Conservation (phyloP, 2,113 vertebrate genomes). For the Pollachius pollachius region DNA sequence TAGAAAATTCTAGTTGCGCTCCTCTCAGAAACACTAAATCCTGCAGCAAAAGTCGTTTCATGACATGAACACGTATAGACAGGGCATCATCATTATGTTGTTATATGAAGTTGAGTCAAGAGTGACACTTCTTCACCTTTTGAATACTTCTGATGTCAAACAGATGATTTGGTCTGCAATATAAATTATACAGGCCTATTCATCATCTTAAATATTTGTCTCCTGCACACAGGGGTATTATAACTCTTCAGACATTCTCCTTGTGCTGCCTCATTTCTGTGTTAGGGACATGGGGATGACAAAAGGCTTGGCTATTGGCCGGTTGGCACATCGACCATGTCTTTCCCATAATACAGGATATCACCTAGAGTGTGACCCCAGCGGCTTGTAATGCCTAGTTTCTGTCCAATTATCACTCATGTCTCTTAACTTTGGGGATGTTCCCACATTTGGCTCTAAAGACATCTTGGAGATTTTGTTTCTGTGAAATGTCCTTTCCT, state of each 20-base stretch:
- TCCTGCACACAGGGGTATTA: not conserved
- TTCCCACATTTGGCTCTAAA: constrained; percentile 33
- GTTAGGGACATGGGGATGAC: constrained; percentile 10
- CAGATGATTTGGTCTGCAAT: not conserved
- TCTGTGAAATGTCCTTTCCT: constrained; percentile 2
- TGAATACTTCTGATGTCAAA: not conserved
- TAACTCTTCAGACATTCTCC: too few relatives aligned
- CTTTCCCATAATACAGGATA: constrained; percentile 31
- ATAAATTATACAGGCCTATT: not conserved
- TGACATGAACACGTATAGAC: too few relatives aligned
- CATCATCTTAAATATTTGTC: not conserved
- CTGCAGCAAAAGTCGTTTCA: too few relatives aligned
- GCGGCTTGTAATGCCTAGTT: constrained; percentile 38
- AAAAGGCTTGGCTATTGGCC: constrained; percentile 24
- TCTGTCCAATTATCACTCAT: constrained; percentile 31
- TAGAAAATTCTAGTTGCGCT: not conserved
- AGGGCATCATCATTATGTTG: not conserved
- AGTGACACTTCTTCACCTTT: not conserved
- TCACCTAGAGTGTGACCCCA: constrained; percentile 30
- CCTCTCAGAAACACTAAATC: too few relatives aligned
- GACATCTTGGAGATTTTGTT: not conserved
- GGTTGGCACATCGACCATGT: constrained; percentile 21
- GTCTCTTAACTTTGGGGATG: constrained; percentile 27
- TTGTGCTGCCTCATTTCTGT: constrained; percentile 20
- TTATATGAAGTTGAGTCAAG: not conserved